Base-by-base conservation (phyloP, 2,797 vertebrate genomes). In the Platyrinchus mystaceus region DNA sequence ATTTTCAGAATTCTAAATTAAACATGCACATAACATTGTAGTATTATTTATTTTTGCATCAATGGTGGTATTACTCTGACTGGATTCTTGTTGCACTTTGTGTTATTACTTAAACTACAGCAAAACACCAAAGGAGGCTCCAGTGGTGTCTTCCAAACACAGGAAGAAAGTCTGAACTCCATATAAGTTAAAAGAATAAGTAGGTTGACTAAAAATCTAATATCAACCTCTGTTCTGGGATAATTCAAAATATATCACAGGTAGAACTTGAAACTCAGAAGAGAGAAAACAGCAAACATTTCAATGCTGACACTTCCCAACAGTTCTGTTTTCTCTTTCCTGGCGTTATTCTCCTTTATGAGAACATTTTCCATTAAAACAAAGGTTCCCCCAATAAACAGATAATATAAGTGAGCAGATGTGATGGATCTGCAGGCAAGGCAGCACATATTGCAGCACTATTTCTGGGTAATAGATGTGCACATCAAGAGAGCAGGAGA, bases 121-220 rank as follows among this genome's bases (percentile, higher is more conserved):
- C 30, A 99, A 99, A 77, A 99, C 98, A n/a, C 99, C 99, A 27
- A 99, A 99, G 46, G 99, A 99, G 56, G 97, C 97, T 75, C 99
- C 99, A 55, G 94, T 98, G 13, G 63, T 91, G 81, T 99, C 98
- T 96, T 99, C 99, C 97, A 99, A 98, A 93, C 99, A 99, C 90
- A 99, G 97, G 97, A 99, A 99, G 97, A 99, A 99, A 14, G 99
- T 98, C 22, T 99, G 99, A 75, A 98, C 98, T 85, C 99, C 99
- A 12, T 99, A 99, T 75, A 99, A 98, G 95, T 99, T 99, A 73
- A 79, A 24, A 64, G 34, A 63, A 81, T 39, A 12, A 28, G 18
- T 4, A 14, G 86, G 46, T 9, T 73, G 69, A 41, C 84, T 47
- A 27, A 79, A 47, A 55, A 44, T 39, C 26, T 30, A 67, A 3